Conservation (phyloP, 2,113 vertebrate species). For the Ranitomeya imitator region DNA sequence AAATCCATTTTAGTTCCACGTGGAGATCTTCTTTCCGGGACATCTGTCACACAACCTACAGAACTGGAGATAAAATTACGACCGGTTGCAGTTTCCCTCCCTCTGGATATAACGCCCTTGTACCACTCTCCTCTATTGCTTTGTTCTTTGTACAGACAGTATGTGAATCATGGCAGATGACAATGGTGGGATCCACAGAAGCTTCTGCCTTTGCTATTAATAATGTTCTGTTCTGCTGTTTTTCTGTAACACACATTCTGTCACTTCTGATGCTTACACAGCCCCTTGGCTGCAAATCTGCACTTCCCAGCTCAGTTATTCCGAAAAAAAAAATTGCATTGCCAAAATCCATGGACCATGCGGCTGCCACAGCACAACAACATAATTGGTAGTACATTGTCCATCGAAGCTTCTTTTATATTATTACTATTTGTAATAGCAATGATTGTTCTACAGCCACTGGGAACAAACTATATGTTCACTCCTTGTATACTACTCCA, state of each 20-base stretch:
- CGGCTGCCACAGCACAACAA: not conserved
- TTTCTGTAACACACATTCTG: slow-evolving; percentile 29
- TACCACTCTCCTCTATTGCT: not conserved
- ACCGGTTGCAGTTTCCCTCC: too few species aligned
- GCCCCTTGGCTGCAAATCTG: slow-evolving; percentile 20
- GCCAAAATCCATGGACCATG: slow-evolving; percentile 33
- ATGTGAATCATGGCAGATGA: slow-evolving; percentile 17
- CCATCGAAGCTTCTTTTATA: not conserved
- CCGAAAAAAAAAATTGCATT: too few species aligned
- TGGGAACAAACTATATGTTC: too few species aligned
- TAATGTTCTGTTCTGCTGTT: slow-evolving; percentile 29
- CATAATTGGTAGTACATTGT: not conserved
- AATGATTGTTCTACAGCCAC: not conserved
- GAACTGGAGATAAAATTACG: too few species aligned
- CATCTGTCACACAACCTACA: too few species aligned
- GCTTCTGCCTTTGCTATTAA: slow-evolving; percentile 12
- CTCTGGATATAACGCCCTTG: not conserved
- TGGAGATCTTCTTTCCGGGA: too few species aligned
- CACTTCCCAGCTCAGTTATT: slow-evolving; percentile 10
- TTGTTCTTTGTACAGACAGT: not conserved
- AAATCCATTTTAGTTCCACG: too few species aligned
- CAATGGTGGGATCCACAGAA: not conserved
- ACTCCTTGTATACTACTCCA: too few species aligned
- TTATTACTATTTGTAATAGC: too few species aligned
- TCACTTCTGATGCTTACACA: slow-evolving; percentile 29